phyloP scores from a whole-genome alignment of 2,113 vertebrate species.

The Sphaerodactylus townsendi region DNA sequence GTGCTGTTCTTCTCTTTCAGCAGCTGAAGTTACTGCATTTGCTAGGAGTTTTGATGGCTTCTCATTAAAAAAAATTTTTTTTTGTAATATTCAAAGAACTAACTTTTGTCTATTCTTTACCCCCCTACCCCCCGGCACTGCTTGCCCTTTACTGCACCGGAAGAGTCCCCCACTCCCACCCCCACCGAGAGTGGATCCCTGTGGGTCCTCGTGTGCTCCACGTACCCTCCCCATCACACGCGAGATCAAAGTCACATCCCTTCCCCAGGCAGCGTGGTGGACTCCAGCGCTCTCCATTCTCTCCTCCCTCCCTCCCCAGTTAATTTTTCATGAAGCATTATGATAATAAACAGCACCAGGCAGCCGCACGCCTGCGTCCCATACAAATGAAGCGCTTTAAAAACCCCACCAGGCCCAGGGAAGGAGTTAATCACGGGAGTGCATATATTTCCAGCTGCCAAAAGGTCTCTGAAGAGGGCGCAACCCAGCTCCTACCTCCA shows the following conservation, averaged over 20 bases:
- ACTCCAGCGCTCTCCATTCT: slow-evolving; percentile 2
- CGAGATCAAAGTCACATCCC: neutral
- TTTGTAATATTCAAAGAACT: neutral
- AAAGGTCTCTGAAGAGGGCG: slow-evolving; percentile 27
- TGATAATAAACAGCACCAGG: slow-evolving; percentile 21
- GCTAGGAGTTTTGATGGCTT: neutral
- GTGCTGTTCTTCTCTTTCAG: neutral
- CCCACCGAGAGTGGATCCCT: slow-evolving; percentile 1
- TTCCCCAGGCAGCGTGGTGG: slow-evolving; percentile 18
- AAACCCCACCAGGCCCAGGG: neutral
- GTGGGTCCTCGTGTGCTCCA: neutral
- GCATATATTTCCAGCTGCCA: slow-evolving; percentile 25
- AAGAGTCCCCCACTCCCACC: neutral
- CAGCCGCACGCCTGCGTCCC: slow-evolving; percentile 9
- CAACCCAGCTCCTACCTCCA: neutral
- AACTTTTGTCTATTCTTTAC: neutral
- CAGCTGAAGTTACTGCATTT: neutral
- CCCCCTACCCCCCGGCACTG: neutral
- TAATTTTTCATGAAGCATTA: slow-evolving; percentile 48
- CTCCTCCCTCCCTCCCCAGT: slow-evolving; percentile 30
- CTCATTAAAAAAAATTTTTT: neutral
- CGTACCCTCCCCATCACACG: neutral
- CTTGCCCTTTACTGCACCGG: slow-evolving; percentile 12
- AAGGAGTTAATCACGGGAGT: slow-evolving; percentile 21
- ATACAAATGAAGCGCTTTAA: slow-evolving; percentile 45